Conservation (phyloP, 2,888 invertebrate species). For the Rotaria macrura region DNA sequence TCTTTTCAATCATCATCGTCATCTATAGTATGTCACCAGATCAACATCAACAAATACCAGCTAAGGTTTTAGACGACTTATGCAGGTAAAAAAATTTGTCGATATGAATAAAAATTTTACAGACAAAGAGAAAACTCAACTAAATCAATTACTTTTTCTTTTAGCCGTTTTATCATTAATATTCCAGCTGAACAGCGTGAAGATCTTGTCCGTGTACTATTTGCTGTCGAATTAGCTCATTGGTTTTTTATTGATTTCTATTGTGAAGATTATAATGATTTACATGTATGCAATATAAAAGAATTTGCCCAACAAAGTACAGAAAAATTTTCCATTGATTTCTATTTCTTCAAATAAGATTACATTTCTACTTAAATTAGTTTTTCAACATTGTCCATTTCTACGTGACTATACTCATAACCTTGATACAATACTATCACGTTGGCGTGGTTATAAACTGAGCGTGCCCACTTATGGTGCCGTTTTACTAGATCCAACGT, state of each 20-base stretch:
- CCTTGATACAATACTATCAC: slow-evolving; percentile 63
- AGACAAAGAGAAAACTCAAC: too few species aligned
- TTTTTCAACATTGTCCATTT: slow-evolving; percentile 70
- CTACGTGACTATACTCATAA: slow-evolving; percentile 65
- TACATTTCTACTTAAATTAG: slow-evolving; percentile 34
- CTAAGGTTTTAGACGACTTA: neutral
- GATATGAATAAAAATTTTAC: neutral
- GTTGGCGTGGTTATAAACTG: slow-evolving; percentile 87
- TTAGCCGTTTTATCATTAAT: slow-evolving; percentile 60
- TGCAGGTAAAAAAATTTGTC: neutral
- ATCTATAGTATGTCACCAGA: neutral
- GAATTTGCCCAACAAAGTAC: slow-evolving; percentile 42
- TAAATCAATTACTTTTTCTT: neutral
- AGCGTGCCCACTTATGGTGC: slow-evolving; percentile 93
- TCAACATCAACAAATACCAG: neutral
- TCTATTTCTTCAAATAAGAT: too few species aligned
- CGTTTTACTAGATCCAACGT: slow-evolving; percentile 61
- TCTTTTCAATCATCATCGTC: neutral
- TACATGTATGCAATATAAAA: slow-evolving; percentile 35
- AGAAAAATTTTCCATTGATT: too few species aligned
- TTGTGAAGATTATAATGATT: slow-evolving; percentile 52
- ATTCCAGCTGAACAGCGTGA: slow-evolving; percentile 61
- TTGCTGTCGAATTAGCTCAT: slow-evolving; percentile 90
- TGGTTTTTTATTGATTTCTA: slow-evolving; percentile 98
- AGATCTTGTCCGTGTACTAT: slow-evolving; percentile 78